These are phyloP conservation scores for Drosophila ogumai DNA, from an alignment of 1,140 invertebrate species.

Conservation along the genomic window DNA sequence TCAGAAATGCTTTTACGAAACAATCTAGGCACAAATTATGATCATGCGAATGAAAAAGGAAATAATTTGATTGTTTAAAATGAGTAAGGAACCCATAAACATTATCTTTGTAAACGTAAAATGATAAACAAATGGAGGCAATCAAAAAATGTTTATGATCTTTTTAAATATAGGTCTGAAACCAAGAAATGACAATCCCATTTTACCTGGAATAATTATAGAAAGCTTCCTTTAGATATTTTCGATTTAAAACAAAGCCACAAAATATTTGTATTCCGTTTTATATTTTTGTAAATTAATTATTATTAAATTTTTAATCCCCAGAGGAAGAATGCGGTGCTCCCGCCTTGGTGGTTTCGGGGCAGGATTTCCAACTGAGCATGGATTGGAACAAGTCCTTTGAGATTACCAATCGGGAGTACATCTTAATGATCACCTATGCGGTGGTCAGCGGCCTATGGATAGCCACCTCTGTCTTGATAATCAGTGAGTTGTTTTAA, in stretches of 20 bases:
- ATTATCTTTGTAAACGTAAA: background rate
- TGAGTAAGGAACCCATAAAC: slow-evolving; percentile 3
- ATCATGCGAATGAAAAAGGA: background rate
- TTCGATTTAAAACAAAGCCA: too few species aligned
- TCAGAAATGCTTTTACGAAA: background rate
- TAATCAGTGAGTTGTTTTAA: slow-evolving; percentile 63
- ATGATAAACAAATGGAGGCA: background rate
- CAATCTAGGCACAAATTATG: background rate
- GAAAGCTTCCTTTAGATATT: background rate
- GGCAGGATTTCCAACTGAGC: background rate
- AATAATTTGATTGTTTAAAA: background rate
- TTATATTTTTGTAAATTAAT: background rate
- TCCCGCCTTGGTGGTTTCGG: slow-evolving; percentile 4
- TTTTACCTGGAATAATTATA: background rate
- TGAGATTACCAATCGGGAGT: slow-evolving; percentile 61
- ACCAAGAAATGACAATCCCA: background rate
- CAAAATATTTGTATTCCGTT: background rate
- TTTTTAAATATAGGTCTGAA: background rate
- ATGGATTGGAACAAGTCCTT: slow-evolving; percentile 62
- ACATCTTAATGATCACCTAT: slow-evolving; percentile 73
- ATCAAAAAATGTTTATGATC: background rate
- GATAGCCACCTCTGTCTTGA: slow-evolving; percentile 66
- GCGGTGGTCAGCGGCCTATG: slow-evolving; percentile 74
- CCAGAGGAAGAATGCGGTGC: slow-evolving; percentile 49
- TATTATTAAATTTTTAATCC: background rate